Evolutionary conservation across 2,888 invertebrate genomes (phyloP), one percentile per base, ranked within the genome.

Genomic region (Cheilosia vulpina): DNA sequence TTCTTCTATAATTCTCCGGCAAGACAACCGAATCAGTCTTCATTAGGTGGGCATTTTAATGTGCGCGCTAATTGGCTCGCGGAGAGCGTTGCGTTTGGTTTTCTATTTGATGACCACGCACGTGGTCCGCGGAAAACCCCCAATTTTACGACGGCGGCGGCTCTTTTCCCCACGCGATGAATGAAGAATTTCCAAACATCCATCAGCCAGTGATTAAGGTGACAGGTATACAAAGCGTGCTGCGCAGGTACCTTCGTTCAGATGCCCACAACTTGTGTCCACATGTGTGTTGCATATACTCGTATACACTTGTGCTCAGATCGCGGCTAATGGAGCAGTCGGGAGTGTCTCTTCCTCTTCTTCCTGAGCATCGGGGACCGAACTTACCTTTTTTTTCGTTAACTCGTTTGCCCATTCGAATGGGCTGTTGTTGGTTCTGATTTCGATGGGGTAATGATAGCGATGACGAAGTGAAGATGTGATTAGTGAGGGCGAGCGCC

Each of bases 31-130:
- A 81, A 62, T 41, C 47, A 43, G 62, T 68, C 62, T 63, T 81
- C 24, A 63, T 75, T 75, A 55, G 73, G 73, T 57, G 17, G 41
- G 55, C 75, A 81, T 65, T 62, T 71, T 34, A 41, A 63, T 65
- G 65, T 66, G 66, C 19, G 52, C 65, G 71, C 53, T 82, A 82
- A 82, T 69, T 81, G 81, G 63, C 62, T 75, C 63, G 31, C 31
- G 58, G 31, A 75, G 73, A 73, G 11, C 19, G 57, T 47, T 9
- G 57, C 19, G 21, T 43, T 75, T 53, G 21, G 53, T 41, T 75
- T 52, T 47, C 41, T 47, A 31, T 55, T 68, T 31, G 68, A 55
- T 15, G 19, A 7, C 31, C 11, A 45, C 45, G 47, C 57, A 57
- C 65, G 73, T 65, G 73, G 73, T 65, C 31, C 45, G 5, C 21